Conservation (phyloP, 1,140 invertebrate genomes). For the Drosophila albomicans region DNA sequence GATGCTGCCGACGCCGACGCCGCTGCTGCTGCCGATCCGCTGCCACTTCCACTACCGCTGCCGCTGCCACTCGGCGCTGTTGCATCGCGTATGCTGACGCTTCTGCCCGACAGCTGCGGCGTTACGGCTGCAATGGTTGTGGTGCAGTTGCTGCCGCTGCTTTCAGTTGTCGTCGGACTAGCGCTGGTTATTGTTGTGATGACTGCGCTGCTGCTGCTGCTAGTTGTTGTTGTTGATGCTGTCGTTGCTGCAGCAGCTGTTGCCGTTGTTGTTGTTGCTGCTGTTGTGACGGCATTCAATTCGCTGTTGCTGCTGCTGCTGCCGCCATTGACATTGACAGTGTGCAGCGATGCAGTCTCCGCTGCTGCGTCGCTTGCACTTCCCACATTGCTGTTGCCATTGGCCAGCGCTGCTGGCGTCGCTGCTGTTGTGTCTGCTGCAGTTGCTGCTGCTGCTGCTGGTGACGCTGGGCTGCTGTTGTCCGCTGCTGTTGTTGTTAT, state of each 20-base stretch:
- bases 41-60: conserved; percentile 5
- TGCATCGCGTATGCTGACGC: conserved; percentile 18
- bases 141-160: conserved; percentile 9
- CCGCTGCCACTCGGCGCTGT: conserved; percentile 18
- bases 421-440: conserved; percentile 15
- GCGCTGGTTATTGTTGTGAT: conserved; percentile 11
- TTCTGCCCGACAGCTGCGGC: conserved; percentile 2
- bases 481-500: conserved; percentile 9
- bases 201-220: background rate
- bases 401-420: conserved; percentile 31
- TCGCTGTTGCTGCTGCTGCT: conserved; percentile 8
- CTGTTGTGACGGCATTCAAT: conserved; percentile 1
- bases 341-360: conserved; percentile 20
- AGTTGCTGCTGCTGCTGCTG: conserved; percentile 5
- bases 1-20: conserved; percentile 1
- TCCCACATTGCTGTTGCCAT: conserved; percentile 34
- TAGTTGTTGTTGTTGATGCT: conserved; percentile 7
- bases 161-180: conserved; percentile 13
- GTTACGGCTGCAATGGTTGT: conserved; percentile 12
- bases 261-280: conserved; percentile 11
- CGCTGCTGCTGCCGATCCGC: background rate
- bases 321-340: conserved; percentile 18
- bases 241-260: conserved; percentile 6
- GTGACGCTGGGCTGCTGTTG: conserved; percentile 22
- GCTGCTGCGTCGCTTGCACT: conserved; percentile 13